Conservation (phyloP, 2,888 invertebrate species). For the Chelonus formosanus region DNA sequence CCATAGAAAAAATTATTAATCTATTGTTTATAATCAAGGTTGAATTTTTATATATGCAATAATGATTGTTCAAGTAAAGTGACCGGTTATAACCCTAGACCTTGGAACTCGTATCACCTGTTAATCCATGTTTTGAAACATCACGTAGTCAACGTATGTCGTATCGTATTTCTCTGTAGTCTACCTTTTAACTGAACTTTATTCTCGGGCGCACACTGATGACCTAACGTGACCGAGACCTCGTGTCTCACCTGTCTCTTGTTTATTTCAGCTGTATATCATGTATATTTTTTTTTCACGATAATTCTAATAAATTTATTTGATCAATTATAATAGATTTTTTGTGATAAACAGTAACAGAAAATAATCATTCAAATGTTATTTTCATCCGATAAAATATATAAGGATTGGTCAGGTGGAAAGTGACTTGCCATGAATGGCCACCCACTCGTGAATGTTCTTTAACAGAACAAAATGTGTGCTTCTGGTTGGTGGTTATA, state of each 20-base stretch:
- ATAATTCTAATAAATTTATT: conserved; percentile 40
- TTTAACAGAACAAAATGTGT: neutral
- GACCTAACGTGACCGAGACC: conserved; percentile 24
- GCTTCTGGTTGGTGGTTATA: conserved; percentile 7
- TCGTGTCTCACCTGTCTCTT: conserved; percentile 20
- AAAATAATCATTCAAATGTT: neutral
- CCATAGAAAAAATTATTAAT: neutral
- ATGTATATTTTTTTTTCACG: conserved; percentile 1
- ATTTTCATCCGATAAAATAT: neutral
- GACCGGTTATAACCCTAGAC: no score
- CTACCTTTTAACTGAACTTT: conserved; percentile 24
- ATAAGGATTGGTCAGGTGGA: conserved; percentile 41
- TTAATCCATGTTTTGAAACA: conserved; percentile 6
- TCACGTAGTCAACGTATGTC: conserved; percentile 4
- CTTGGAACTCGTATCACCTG: neutral
- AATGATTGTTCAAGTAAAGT: no score
- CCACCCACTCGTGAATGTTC: conserved; percentile 36
- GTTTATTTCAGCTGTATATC: neutral
- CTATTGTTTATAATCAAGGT: no score
- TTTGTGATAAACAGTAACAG: conserved; percentile 52
- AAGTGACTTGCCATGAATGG: conserved; percentile 42
- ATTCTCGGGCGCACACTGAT: conserved; percentile 20
- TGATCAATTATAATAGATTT: conserved; percentile 50
- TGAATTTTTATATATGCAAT: no score
- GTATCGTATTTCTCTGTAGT: neutral